These are phyloP conservation scores for Malurus elegans DNA, from an alignment of 2,113 vertebrate genomes.

Conservation along the genomic window DNA sequence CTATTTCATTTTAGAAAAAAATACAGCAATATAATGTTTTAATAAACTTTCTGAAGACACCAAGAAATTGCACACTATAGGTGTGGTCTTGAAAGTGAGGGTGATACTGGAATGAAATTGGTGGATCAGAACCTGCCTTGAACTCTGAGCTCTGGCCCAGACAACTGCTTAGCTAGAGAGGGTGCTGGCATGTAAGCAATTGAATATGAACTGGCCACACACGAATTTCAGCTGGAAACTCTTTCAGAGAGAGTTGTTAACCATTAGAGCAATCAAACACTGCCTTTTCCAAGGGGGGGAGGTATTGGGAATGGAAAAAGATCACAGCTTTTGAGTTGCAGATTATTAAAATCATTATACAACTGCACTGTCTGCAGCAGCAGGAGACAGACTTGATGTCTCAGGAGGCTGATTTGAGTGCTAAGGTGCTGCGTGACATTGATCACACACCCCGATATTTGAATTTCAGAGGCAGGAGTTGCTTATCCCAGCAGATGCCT, in stretches of 20 bases:
- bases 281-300: neutral
- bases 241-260: neutral
- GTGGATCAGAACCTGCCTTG: neutral
- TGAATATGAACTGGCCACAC: neutral
- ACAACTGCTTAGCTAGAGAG: neutral
- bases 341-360: neutral
- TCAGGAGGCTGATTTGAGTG: neutral
- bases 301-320: neutral
- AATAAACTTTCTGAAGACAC: neutral
- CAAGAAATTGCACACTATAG: neutral
- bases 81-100: neutral
- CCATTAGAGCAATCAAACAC: neutral
- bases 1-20: neutral
- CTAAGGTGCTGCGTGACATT: conserved; percentile 1
- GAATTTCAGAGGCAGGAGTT: conserved; percentile 33
- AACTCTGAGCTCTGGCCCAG: neutral
- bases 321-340: neutral
- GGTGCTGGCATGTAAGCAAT: neutral
- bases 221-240: neutral
- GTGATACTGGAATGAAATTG: neutral
- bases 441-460: conserved; percentile 14
- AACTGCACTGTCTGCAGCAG: neutral
- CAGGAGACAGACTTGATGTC: neutral
- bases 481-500: neutral
- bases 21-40: neutral